Base-by-base conservation (phyloP, 2,113 vertebrate species). In the Burhinus bistriatus region DNA sequence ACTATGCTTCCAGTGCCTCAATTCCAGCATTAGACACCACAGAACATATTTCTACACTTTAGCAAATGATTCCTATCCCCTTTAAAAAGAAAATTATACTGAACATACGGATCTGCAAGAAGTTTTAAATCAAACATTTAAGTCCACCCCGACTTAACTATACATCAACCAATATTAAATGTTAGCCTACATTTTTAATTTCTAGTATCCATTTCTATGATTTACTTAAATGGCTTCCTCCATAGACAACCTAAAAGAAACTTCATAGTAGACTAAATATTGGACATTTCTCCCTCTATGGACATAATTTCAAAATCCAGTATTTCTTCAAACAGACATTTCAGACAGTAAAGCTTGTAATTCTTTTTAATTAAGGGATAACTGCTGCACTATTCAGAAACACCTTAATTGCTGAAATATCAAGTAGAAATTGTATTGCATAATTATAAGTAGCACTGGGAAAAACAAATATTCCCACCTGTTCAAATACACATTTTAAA, bases 381-480 rank as follows among this genome's bases (percentile, higher is more conserved):
- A 90, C 52, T 71, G 34, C 82, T 76, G 44, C 36, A 59, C 66
- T 88, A 52, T 18, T 45, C 47, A 90, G 52, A 90, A 93, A 78
- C 27, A 77, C 30, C 76, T 85, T 40, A 92, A 88, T 7, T 85
- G 49, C 52, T 57, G 21, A 79, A 91, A 65, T 62, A 87, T 9
- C 32, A 57, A 72, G 40, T 27, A 90, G 72, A 83, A 94, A 76
- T 23, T 40, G 17, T n/a, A 79, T 7, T 65, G 70, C 45, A 22
- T 57, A 85, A 83, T 57, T 72, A 3, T 36, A 87, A 84, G 42
- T 32, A 90, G 61, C 45, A 57, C 10, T 83, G 66, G 68, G 64
- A 90, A 87, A 75, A 91, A 49, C 19, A 94, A 88, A 83, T 80
- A 90, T n/a, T 65, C 66, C 27, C 72, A 93, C 85, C 94, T 89